Base-by-base conservation (phyloP, 2,797 vertebrate genomes). In the Epinephelus malabaricus region DNA sequence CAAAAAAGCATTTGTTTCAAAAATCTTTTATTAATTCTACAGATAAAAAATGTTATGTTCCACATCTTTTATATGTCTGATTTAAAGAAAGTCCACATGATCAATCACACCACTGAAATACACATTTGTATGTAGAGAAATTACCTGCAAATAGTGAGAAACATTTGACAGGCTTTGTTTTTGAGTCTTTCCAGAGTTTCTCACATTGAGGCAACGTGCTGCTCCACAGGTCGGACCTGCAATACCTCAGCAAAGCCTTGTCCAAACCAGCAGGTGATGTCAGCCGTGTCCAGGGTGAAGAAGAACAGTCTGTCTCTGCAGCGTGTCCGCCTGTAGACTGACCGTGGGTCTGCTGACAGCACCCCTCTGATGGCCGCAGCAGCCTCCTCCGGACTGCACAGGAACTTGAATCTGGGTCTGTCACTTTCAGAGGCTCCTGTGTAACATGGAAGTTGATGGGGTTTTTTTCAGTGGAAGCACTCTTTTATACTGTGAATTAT, bases 221-320 rank as follows among this genome's bases (percentile, higher is more conserved):
- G n/a, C 62, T 73, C 71, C 12, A 92, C 58, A 7, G 92, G 88
- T 61, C 82, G 93, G 84, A 98, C 93, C 69, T 87, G 92, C 38
- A 98, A 84, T 1, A 98, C 96, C 78, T 98, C 97, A n/a, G 94
- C 96, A 74, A 97, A 97, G 27, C 89, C 95, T 72, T 94, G 92
- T 60, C 96, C 97, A 86, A 98, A 98, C 97, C 97, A 98, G 93
- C 96, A 97, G 3, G 97, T 97, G 84, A 98, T 58, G 34, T 97
- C 94, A 1, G 94, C 96, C 0, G 78, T 89, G 83, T 98, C 97
- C 46, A 98, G 82, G 11, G 93, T 95, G 76, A 98, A 97, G 93
- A 95, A 97, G 91, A 97, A 97, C 38, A 98, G 96, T 49, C 92
- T 94, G 91, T 98, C 97, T 59, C 73, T 92, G 87, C 97, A 97